Evolutionary conservation across 2,888 invertebrate species (phyloP).

Genomic region (Meliscaeva auricollis): DNA sequence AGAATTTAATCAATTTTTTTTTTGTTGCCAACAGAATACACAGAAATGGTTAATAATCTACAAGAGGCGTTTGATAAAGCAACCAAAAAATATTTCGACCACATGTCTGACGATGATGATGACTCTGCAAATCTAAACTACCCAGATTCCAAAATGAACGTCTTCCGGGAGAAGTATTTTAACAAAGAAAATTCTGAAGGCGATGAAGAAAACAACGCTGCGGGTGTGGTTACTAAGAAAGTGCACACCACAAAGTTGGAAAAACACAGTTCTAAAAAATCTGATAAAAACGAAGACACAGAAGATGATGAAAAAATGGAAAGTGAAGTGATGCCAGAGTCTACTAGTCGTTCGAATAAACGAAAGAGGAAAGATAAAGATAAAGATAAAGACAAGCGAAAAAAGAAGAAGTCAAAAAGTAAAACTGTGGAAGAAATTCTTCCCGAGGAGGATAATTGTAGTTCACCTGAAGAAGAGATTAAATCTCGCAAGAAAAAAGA

Average conservation of each 20-base stretch:
- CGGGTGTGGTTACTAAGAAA: slow-evolving; percentile 27
- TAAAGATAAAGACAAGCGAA: slow-evolving; percentile 81
- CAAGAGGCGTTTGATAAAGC: slow-evolving; percentile 92
- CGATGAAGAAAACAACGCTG: slow-evolving; percentile 77
- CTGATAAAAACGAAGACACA: slow-evolving; percentile 81
- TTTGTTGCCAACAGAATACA: slow-evolving; percentile 89
- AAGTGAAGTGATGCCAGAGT: slow-evolving; percentile 55
- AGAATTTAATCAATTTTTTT: neutral
- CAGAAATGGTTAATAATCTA: slow-evolving; percentile 93
- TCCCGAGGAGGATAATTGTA: slow-evolving; percentile 66
- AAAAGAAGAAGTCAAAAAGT: slow-evolving; percentile 82
- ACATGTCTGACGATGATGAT: slow-evolving; percentile 93
- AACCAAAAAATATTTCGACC: slow-evolving; percentile 92
- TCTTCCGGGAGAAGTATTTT: slow-evolving; percentile 84
- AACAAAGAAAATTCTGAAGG: slow-evolving; percentile 80
- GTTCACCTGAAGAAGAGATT: slow-evolving; percentile 59
- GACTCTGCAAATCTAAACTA: slow-evolving; percentile 90
- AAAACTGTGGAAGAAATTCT: slow-evolving; percentile 74
- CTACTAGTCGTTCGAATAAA: slow-evolving; percentile 79
- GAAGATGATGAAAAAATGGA: slow-evolving; percentile 56
- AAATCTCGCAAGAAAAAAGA: slow-evolving; percentile 77
- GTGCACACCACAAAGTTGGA: slow-evolving; percentile 4
- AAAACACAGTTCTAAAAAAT: slow-evolving; percentile 47
- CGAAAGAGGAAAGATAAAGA: slow-evolving; percentile 83
- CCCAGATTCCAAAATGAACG: slow-evolving; percentile 84